Base-by-base conservation (phyloP, 2,888 invertebrate species). In the Tanypteryx hageni region DNA sequence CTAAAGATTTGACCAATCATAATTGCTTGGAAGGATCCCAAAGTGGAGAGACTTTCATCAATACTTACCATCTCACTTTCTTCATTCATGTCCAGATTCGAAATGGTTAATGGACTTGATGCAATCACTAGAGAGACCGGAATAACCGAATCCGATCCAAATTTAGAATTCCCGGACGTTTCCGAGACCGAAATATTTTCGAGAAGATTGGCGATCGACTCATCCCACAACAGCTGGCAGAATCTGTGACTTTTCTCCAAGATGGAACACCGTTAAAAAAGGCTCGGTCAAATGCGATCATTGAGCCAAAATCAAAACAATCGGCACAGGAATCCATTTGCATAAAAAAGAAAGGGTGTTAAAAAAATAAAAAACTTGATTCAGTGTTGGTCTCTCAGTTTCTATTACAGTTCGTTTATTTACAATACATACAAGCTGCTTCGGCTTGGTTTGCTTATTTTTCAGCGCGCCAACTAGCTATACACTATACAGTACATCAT, bases 321-420 rank as follows among this genome's bases (percentile, higher is more conserved):
- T 44, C 44, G 44, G 1, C 44, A 5, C 5, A 44, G 1, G 44
- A 44, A 44, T 44, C 1, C 44, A 44, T 3, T 44, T 44, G 5
- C 44, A 44, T 44, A 44, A 44, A 44, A 44, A 18, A 22, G 4
- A 27, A 76, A 27, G 22, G 76, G 22, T 27, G 18, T 76, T 13
- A 27, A 56, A 64, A 61, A 57, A 92, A 92, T 92, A 61, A 92
- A 89, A 92, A 92, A 84, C 44, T 92, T 22, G n/a, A 44, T 58
- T 92, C 92, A 84, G 57, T 92, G 92, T 92, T 92, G 92, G 92
- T 92, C 92, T 92, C 92, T 92, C 64, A 89, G 89, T 93, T 93
- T 92, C 93, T 93, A 92, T 93, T 93, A 93, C 93, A 93, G 91
- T 93, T 93, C 82, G 92, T 93, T 92, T 92, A 92, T 91, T 92